Conservation (phyloP, 2,797 vertebrate genomes). For the Taenioides sp. region DNA sequence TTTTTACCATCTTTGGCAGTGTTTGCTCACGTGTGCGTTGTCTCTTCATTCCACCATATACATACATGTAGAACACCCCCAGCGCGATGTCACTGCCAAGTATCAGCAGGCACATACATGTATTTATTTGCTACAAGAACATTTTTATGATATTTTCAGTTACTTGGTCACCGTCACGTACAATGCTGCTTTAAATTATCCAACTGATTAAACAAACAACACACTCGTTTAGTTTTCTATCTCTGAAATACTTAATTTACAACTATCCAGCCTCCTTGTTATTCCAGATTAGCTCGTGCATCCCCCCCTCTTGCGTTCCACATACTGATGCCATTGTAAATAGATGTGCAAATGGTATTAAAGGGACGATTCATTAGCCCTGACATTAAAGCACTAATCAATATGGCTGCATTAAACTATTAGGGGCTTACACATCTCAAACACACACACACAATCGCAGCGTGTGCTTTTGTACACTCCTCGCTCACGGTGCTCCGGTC, state of each 20-base stretch:
- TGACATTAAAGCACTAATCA: slow-evolving; percentile 82
- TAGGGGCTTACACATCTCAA: slow-evolving; percentile 61
- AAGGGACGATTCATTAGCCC: slow-evolving; percentile 81
- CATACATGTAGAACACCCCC: no score
- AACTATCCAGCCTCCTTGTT: background rate
- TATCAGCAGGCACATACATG: no score
- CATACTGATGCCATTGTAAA: slow-evolving; percentile 68
- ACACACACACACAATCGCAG: slow-evolving; percentile 33
- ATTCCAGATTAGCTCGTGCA: slow-evolving; percentile 25
- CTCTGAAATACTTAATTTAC: background rate
- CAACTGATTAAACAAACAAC: background rate
- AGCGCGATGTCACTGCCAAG: no score
- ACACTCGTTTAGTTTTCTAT: background rate
- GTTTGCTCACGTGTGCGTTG: no score
- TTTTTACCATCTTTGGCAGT: no score
- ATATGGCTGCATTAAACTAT: slow-evolving; percentile 83
- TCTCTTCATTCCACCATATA: no score
- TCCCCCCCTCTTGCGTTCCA: slow-evolving; percentile 24
- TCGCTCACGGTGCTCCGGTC: slow-evolving; percentile 45
- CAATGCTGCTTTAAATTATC: background rate
- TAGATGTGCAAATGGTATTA: slow-evolving; percentile 78
- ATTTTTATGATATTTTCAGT: no score
- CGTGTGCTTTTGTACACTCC: slow-evolving; percentile 30
- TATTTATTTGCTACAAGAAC: no score
- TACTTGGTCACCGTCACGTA: background rate